Base-by-base conservation (phyloP, 1,140 invertebrate species). In the Galleria mellonella region DNA sequence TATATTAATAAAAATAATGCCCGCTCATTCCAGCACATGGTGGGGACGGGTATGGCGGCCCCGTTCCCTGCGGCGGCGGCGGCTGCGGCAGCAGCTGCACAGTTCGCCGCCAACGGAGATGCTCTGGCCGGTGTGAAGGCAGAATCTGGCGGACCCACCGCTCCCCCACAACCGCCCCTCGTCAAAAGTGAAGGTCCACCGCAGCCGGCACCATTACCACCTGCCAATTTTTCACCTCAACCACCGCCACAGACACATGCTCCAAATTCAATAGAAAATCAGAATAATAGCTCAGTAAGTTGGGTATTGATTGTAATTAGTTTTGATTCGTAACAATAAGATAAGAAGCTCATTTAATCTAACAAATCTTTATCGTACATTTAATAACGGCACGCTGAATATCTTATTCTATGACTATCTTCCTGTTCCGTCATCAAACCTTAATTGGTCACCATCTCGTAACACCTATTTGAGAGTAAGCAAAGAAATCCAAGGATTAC, bases 1-100 rank as follows among this genome's bases (percentile, higher is more conserved):
- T 29, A 12, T 39, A 12, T 29, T 23, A 39, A 39, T 37, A 32
- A 32, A 11, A 3, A 11, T 4, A 35, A 55, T 52, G 69, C 68
- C 70, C 87, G 83, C 64, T 72, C 83, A 53, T 93, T 94, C 11
- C 91, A 97, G 95, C 95, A 97, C 90, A 96, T 97, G 93, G 95
- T 97, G 88, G 94, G 96, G 89, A 94, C 95, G 88, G 94, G 94
- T 68, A 95, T 96, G 91, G 91, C 92, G 83, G 89, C 90, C 86
- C 93, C 94, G 75, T 95, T 92, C 87, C 88, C 90, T 59, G 89
- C 90, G 74, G 93, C 92, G 88, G 93, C 92, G 86, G 89, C 91
- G 88, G 89, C 89, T 83, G 93, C 88, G 90, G 94, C 90, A 83
- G 91, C 87, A 37, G 87, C 87, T 10, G 62, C 87, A 39, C 72